Evolutionary conservation across 30 jellyfish, hydroid and myxozoan species (phyloP).

Genomic region (Hydractinia symbiolongicarpus): DNA sequence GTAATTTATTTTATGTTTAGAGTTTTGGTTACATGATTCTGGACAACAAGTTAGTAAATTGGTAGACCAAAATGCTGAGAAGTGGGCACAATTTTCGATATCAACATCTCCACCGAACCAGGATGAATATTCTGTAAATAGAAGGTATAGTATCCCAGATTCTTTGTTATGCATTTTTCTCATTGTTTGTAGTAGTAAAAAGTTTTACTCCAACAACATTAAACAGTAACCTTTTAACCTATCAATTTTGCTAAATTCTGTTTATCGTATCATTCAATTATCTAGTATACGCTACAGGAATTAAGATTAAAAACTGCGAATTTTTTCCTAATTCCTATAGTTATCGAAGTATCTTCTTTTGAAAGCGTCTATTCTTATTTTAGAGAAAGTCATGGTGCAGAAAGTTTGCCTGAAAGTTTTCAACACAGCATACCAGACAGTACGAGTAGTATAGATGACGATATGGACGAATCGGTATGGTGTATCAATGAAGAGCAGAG

Average conservation of each 20-base stretch:
- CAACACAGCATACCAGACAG: conserved; percentile 52
- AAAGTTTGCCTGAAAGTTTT: conserved; percentile 16
- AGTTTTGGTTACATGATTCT: not conserved
- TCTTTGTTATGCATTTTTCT: no score
- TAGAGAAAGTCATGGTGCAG: conserved; percentile 42
- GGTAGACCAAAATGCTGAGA: not conserved
- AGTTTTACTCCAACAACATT: no score
- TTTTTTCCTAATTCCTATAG: no score
- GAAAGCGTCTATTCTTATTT: not conserved
- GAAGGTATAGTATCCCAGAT: no score
- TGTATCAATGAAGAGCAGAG: conserved; percentile 76
- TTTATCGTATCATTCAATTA: no score
- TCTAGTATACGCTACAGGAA: no score
- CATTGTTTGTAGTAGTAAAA: no score
- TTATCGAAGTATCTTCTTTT: no score
- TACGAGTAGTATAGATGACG: conserved; percentile 60
- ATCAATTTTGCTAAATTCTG: no score
- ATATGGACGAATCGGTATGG: conserved; percentile 74
- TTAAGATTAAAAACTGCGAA: no score
- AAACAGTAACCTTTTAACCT: no score
- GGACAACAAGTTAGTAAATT: no score
- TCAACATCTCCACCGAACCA: conserved; percentile 20
- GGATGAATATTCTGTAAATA: not conserved
- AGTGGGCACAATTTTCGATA: conserved; percentile 28
- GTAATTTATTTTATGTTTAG: not conserved